Conservation (phyloP, 2,888 invertebrate species). For the Ornithoptera alexandrae region DNA sequence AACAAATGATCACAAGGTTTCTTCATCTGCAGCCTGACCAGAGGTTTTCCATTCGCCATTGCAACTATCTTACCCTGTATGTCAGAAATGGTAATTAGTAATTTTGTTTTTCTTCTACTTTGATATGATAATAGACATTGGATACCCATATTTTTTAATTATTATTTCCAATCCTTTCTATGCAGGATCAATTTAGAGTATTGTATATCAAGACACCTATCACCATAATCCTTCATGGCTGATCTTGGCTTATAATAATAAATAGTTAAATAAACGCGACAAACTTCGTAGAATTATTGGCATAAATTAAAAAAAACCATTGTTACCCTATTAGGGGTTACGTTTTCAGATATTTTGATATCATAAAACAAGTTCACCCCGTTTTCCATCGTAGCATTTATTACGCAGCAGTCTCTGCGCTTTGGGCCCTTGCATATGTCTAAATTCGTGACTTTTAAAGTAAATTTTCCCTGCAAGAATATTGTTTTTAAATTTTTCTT, state of each 20-base stretch:
- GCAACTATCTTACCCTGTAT: slow-evolving; percentile 58
- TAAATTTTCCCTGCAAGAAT: slow-evolving; percentile 44
- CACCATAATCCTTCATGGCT: no score
- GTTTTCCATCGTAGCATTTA: slow-evolving; percentile 29
- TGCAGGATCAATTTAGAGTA: no score
- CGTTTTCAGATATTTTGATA: slow-evolving; percentile 35
- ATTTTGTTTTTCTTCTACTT: neutral
- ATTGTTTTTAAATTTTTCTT: neutral
- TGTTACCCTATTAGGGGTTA: slow-evolving; percentile 37
- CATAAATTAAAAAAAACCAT: no score
- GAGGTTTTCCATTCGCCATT: slow-evolving; percentile 48
- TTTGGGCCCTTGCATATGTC: slow-evolving; percentile 46
- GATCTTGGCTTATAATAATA: no score
- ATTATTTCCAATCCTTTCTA: no score
- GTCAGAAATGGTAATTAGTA: neutral
- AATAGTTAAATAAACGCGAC: no score
- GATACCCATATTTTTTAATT: no score
- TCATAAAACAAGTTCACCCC: slow-evolving; percentile 32
- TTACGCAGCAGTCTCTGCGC: slow-evolving; percentile 38
- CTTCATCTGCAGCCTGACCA: slow-evolving; percentile 58
- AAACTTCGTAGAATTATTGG: no score
- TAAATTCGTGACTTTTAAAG: slow-evolving; percentile 35
- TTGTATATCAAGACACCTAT: no score
- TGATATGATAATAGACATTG: no score
- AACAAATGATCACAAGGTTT: slow-evolving; percentile 65